Conservation (phyloP, 2,888 invertebrate genomes). For the Oligia fasciuncula region DNA sequence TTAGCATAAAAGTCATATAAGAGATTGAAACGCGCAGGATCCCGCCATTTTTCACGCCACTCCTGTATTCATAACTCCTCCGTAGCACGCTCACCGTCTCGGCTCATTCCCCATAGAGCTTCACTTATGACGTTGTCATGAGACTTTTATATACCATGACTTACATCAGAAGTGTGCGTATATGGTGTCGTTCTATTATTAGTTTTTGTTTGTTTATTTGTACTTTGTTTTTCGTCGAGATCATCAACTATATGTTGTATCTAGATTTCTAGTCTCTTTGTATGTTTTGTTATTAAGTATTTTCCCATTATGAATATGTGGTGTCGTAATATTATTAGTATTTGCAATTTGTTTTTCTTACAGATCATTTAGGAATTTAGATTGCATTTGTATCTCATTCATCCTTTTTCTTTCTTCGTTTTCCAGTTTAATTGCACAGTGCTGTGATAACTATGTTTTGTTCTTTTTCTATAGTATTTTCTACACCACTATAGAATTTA, state of each 20-base stretch:
- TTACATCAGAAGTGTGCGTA: slow-evolving; percentile 45
- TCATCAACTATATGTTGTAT: background rate
- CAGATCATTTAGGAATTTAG: background rate
- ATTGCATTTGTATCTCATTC: background rate
- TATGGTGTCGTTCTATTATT: slow-evolving; percentile 28
- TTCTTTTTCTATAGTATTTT: background rate
- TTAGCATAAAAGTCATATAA: slow-evolving; percentile 45
- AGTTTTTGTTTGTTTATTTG: slow-evolving; percentile 6
- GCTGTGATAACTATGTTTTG: background rate
- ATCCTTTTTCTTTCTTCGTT: background rate
- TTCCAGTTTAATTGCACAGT: background rate
- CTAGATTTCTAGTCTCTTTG: background rate
- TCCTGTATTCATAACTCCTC: slow-evolving; percentile 83
- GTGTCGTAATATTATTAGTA: slow-evolving; percentile 3
- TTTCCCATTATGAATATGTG: slow-evolving; percentile 44
- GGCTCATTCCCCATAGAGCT: slow-evolving; percentile 74
- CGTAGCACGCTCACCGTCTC: slow-evolving; percentile 70
- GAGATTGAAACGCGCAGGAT: slow-evolving; percentile 46
- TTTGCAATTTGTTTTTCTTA: background rate
- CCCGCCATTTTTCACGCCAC: slow-evolving; percentile 79
- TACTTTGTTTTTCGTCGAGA: slow-evolving; percentile 9
- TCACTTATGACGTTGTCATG: slow-evolving; percentile 76
- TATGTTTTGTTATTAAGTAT: background rate
- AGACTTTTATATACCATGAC: slow-evolving; percentile 72
- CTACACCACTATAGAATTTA: background rate